Base-by-base conservation (phyloP, 2,113 vertebrate genomes). In the Petrocephalus zakoni region DNA sequence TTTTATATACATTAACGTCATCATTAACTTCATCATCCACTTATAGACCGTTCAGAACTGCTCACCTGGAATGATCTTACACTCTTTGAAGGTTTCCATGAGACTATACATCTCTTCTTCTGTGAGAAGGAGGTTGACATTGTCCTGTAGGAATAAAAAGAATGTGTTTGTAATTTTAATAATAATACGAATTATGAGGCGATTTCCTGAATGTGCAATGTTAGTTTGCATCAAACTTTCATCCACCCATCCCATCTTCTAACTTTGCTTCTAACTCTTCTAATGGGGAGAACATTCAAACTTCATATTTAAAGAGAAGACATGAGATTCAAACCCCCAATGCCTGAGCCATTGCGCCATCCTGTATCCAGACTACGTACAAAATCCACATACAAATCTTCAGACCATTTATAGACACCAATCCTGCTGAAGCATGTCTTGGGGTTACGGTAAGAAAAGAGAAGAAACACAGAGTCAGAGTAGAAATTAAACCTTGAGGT, bases 91-190 rank as follows among this genome's bases (percentile, higher is more conserved):
- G 58, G 95, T 97, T 92, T 99, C 97, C 93, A 96, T 96, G 34
- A 99, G 96, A 92, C 97, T 98, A 91, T 97, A 97, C 98, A 99
- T 97, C 93, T 99, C 98, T 58, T 99, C 98, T 37, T 99, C 98
- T 0, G 98, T 99, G 64, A 99, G 96, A 78, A 99, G 96, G 72
- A 99, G 95, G 92, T 99, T 99, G 90, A 99, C 95, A 90, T 99
- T 99, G 93, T 99, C 97, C 98, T 99, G 92, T n/a, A 87, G 0
- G 6, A 42, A 42, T 78, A 42, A 37, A 78, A 78, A 75, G 34
- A 8, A 53, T 9, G 21, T 15, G 7, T 75, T 47, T 37, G 21
- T 88, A 29, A 89, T n/a, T 64, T 64, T 9, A 85, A 21, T 6
- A 37, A 78, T 78, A 8, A 37, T 53, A 53, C 17, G 72, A 42